Evolutionary conservation across 2,888 invertebrate genomes (phyloP).

Genomic region (Octodonta nipae): DNA sequence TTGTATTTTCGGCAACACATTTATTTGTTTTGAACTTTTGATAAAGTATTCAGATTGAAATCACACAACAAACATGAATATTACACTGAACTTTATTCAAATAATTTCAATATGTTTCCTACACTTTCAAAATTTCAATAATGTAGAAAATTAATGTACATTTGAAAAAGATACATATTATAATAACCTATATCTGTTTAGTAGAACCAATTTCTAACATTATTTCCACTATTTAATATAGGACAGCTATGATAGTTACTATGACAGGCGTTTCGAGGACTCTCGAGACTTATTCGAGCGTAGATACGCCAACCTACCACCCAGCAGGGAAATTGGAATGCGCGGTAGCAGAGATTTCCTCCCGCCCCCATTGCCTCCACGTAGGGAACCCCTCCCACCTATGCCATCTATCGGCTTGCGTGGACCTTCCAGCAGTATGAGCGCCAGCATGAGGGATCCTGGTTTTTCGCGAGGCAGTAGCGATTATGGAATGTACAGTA

Average conservation of each 20-base stretch:
- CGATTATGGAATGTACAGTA: conserved; percentile 71
- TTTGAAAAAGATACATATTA: too few species aligned
- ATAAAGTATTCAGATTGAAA: too few species aligned
- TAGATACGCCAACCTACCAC: conserved; percentile 52
- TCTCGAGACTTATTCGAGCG: conserved; percentile 70
- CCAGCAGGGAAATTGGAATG: conserved; percentile 32
- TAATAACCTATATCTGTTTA: too few species aligned
- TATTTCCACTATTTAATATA: too few species aligned
- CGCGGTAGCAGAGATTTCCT: conserved; percentile 47
- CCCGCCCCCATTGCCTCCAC: conserved; percentile 56
- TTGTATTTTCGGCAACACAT: too few species aligned
- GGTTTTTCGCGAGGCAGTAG: conserved; percentile 43
- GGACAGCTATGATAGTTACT: conserved; percentile 68
- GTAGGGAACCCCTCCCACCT: conserved; percentile 64
- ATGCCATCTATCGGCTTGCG: conserved; percentile 44
- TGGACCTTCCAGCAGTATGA: conserved; percentile 48
- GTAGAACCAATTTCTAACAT: too few species aligned
- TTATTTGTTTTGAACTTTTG: too few species aligned
- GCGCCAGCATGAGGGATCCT: conserved; percentile 51
- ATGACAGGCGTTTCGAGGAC: conserved; percentile 68
- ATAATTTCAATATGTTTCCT: too few species aligned
- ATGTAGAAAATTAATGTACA: too few species aligned
- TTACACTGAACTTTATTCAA: too few species aligned
- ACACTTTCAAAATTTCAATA: too few species aligned
- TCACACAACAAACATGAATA: too few species aligned